A percentile compares a stretch with the other conserved stretches of the same genome.
Evolutionary conservation across 2,888 invertebrate genomes (phyloP).

Genomic region (Geotrupes spiniger): DNA sequence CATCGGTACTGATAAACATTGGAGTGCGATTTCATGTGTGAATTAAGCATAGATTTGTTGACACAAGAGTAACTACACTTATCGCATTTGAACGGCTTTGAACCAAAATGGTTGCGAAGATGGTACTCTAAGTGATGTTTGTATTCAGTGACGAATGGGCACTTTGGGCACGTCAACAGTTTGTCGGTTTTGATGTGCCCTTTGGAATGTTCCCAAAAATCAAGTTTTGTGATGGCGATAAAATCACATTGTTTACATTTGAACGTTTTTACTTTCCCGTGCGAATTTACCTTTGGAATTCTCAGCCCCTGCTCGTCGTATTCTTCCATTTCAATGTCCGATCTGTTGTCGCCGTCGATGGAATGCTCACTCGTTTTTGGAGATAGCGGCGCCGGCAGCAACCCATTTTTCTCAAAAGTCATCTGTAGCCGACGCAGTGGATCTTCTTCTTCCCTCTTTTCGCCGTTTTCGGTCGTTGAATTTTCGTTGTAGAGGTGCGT

Average conservation of each 20-base stretch:
- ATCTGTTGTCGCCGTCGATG: constrained; percentile 53
- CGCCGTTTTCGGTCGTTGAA: constrained; percentile 13
- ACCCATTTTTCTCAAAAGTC: constrained; percentile 41
- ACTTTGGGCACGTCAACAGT: constrained; percentile 55
- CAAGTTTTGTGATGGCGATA: constrained; percentile 80
- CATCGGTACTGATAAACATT: constrained; percentile 40
- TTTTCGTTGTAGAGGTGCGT: constrained; percentile 9
- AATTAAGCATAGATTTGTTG: constrained; percentile 40
- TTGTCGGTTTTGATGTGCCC: constrained; percentile 93
- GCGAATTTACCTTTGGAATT: constrained; percentile 67
- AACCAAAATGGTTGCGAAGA: constrained; percentile 38
- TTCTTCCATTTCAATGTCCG: constrained; percentile 52
- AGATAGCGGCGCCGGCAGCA: constrained; percentile 30
- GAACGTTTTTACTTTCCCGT: constrained; percentile 84
- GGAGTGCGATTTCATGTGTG: constrained; percentile 43
- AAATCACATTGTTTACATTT: constrained; percentile 92
- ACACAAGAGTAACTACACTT: constrained; percentile 41
- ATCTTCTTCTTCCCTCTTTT: constrained; percentile 33
- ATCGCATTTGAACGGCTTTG: constrained; percentile 38
- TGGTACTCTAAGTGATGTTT: constrained; percentile 75
- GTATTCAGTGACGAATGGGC: constrained; percentile 94
- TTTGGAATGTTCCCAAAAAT: constrained; percentile 90
- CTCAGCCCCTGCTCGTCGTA: constrained; percentile 60
- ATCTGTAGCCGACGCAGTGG: constrained; percentile 44
- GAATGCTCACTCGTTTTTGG: constrained; percentile 39